A percentile compares a stretch with the other conserved stretches of the same genome.
Conservation (phyloP, 2,113 vertebrate genomes). For the Forbesichthys agassizii region DNA sequence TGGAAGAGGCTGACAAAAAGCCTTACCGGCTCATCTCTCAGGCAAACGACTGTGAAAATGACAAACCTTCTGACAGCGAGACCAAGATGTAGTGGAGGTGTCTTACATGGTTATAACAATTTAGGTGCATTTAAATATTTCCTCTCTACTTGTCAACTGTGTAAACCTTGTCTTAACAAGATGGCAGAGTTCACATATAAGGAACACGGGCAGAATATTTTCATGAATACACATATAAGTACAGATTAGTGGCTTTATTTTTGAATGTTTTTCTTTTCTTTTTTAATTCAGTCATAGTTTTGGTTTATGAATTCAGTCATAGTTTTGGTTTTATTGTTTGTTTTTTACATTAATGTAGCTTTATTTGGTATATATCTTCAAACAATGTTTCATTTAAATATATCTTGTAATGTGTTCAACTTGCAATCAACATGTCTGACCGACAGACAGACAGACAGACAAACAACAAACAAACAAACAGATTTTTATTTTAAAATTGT, state of each 20-base stretch:
- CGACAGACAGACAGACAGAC: conserved; percentile 33
- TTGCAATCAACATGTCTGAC: conserved; percentile 25
- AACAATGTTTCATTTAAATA: neutral
- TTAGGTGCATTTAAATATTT: conserved; percentile 16
- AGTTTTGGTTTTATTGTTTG: neutral
- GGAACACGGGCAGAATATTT: conserved; percentile 41
- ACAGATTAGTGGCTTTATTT: conserved; percentile 29
- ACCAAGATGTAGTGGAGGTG: conserved; percentile 87
- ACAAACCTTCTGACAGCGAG: conserved; percentile 83
- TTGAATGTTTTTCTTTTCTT: neutral
- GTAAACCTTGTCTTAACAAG: conserved; percentile 7
- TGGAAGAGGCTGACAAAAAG: conserved; percentile 92
- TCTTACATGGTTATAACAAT: neutral
- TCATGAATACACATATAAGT: conserved; percentile 20
- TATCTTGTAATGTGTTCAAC: neutral
- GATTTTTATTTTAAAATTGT: neutral
- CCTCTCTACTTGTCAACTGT: conserved; percentile 11
- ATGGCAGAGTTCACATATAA: conserved; percentile 8
- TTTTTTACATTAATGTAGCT: too few relatives aligned
- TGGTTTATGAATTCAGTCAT: neutral
- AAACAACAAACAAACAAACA: conserved; percentile 33
- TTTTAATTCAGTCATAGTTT: neutral
- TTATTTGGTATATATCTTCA: neutral
- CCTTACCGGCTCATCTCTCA: conserved; percentile 87
- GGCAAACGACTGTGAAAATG: conserved; percentile 81